A percentile compares a stretch with the other conserved stretches of the same genome.
Conservation (phyloP, 2,113 vertebrate genomes). For the Perca fluviatilis region DNA sequence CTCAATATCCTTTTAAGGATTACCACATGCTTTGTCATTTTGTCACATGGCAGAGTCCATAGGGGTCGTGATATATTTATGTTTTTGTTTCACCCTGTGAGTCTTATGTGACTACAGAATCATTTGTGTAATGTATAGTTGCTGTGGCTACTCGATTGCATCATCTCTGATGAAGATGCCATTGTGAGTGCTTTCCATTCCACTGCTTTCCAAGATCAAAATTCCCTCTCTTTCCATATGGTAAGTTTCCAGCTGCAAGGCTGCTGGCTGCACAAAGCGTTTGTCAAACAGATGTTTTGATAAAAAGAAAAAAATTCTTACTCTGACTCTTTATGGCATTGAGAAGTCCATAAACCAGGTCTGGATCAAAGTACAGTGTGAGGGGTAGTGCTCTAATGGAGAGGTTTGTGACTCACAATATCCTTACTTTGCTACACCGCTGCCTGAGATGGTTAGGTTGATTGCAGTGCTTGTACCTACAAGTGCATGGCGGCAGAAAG, state of each 20-base stretch:
- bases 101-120: conserved; percentile 7
- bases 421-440: conserved; percentile 4
- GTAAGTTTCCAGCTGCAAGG: conserved; percentile 72
- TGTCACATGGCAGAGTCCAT: conserved; percentile 35
- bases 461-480: conserved; percentile 19
- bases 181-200: conserved; percentile 72
- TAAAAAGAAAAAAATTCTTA: conserved; percentile 38
- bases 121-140: conserved; percentile 22
- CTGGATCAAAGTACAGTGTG: conserved; percentile 60
- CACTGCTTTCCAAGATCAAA: conserved; percentile 58
- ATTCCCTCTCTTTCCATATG: conserved; percentile 63
- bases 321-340: conserved; percentile 34
- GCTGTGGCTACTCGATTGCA: conserved; percentile 40
- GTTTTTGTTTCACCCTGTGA: conserved; percentile 1
- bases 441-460: conserved; percentile 15
- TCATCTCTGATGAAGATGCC: conserved; percentile 61
- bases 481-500: conserved; percentile 1
- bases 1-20: conserved; percentile 58
- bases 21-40: conserved; percentile 16
- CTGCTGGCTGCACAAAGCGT: conserved; percentile 40
- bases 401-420: conserved; percentile 32
- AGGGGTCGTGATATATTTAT: conserved; percentile 11
- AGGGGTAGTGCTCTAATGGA: conserved; percentile 20
- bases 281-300: conserved; percentile 73
- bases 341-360: conserved; percentile 45